These are phyloP conservation scores for Apostichopus leukothele DNA, from an alignment of 53 echinoderm and acorn worm genomes.

Conservation along the genomic window DNA sequence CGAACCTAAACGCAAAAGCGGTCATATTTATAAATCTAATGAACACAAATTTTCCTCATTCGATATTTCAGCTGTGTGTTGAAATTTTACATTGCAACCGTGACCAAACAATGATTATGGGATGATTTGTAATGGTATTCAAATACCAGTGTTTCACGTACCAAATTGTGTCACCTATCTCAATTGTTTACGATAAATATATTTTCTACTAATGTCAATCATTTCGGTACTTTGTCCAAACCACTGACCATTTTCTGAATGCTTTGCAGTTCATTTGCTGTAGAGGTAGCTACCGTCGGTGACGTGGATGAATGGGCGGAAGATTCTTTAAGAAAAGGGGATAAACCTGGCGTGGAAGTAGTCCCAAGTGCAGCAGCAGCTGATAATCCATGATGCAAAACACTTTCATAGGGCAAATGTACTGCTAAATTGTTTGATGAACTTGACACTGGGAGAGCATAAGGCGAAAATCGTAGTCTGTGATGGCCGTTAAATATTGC, in stretches of 20 bases:
- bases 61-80: background rate
- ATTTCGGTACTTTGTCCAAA: constrained; percentile 86
- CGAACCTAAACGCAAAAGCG: background rate
- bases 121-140: no score
- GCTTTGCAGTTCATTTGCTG: constrained; percentile 97
- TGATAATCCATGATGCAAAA: constrained; percentile 63
- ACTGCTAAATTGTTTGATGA: constrained; percentile 81
- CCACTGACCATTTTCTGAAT: constrained; percentile 97
- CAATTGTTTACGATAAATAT: background rate
- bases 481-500: constrained; percentile 97
- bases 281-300: constrained; percentile 70
- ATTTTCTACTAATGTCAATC: background rate
- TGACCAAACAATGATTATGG: no score
- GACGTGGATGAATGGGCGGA: constrained; percentile 60
- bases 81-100: background rate
- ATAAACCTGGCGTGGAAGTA: constrained; percentile 49
- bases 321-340: constrained; percentile 55
- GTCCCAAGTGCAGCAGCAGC: constrained; percentile 23
- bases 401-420: constrained; percentile 81
- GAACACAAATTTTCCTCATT: background rate
- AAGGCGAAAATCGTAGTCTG: constrained; percentile 89
- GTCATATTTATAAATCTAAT: background rate
- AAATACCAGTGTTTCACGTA: no score
- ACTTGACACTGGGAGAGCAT: constrained; percentile 78
- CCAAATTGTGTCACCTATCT: background rate